Percentiles rank a stretch among this genome's conserved stretches.
Conservation (phyloP, 2,797 vertebrate species). For the Vespertilio murinus region DNA sequence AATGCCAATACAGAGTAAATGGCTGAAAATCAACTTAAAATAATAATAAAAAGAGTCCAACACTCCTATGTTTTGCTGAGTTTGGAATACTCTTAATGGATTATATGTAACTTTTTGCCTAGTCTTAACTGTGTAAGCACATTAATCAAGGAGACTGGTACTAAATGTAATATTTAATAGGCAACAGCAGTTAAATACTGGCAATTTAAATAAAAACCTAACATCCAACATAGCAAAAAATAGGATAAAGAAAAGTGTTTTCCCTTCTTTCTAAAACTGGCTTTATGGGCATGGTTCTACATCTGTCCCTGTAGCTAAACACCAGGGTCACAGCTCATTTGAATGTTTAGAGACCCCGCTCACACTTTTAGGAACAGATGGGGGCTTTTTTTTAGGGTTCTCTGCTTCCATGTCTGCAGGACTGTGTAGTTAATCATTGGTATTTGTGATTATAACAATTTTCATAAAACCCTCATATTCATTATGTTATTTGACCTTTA, state of each 20-base stretch:
- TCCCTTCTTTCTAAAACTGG: neutral
- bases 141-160: neutral
- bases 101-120: neutral
- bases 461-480: neutral
- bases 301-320: neutral
- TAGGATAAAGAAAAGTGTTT: neutral
- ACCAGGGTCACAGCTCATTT: neutral
- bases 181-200: neutral
- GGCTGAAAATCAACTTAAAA: neutral
- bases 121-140: neutral
- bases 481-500: slow-evolving; percentile 4
- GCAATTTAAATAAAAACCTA: neutral
- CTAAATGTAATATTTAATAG: neutral
- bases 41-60: neutral
- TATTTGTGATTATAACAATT: neutral
- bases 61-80: neutral
- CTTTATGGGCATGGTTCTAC: neutral
- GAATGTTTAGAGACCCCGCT: neutral
- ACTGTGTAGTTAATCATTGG: neutral
- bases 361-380: neutral
- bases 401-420: neutral
- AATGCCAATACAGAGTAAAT: neutral
- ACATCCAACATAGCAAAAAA: neutral
- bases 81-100: neutral
- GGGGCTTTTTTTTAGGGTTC: neutral